Evolutionary conservation across 2,797 vertebrate species (phyloP).

Genomic region (Chloroceryle inda): DNA sequence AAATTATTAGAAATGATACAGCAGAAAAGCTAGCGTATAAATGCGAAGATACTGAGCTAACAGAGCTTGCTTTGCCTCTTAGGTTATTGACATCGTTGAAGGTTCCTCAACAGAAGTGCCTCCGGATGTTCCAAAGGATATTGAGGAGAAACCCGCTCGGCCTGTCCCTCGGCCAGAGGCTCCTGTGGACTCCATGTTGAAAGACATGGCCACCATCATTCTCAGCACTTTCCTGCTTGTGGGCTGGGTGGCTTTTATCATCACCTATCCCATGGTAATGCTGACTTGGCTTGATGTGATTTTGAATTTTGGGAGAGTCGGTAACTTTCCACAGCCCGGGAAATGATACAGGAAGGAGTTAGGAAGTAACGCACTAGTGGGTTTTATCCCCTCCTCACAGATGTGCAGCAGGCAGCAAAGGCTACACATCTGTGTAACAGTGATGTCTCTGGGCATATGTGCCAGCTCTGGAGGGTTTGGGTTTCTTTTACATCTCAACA

Average conservation of each 20-base stretch:
- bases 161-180: constrained; percentile 83
- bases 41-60: background rate
- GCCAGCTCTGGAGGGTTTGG: background rate
- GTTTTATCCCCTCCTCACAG: background rate
- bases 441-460: background rate
- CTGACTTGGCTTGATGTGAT: background rate
- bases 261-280: constrained; percentile 93
- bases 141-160: constrained; percentile 83
- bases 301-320: background rate
- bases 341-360: background rate
- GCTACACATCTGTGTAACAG: background rate
- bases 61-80: background rate
- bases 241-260: constrained; percentile 96
- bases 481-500: background rate
- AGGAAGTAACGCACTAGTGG: background rate
- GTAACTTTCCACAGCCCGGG: background rate
- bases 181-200: constrained; percentile 93
- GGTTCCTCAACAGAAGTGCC: constrained; percentile 81
- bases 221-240: constrained; percentile 95
- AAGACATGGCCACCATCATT: constrained; percentile 97
- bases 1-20: background rate
- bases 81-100: constrained; percentile 85
- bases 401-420: background rate
- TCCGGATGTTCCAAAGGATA: constrained; percentile 71
- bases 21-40: background rate